Conservation (phyloP, 1,140 invertebrate species). For the Asbolus verrucosus region DNA sequence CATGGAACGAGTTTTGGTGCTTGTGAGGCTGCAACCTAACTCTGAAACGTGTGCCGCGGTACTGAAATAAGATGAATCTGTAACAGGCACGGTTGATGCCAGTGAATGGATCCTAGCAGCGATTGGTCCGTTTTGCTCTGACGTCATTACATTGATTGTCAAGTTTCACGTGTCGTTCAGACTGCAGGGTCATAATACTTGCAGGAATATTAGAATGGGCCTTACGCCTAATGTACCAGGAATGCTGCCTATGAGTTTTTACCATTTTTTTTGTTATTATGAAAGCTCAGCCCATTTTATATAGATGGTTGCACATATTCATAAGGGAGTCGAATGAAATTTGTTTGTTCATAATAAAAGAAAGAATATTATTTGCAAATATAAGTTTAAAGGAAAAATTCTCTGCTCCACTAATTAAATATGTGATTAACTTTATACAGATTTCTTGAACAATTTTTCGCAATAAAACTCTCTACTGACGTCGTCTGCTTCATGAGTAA, state of each 20-base stretch:
- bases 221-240: slow-evolving; percentile 20
- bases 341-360: too few relatives aligned
- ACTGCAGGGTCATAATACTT: slow-evolving; percentile 57
- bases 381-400: too few relatives aligned
- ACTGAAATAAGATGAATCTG: slow-evolving; percentile 65
- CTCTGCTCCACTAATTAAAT: too few relatives aligned
- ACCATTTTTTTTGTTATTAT: too few relatives aligned
- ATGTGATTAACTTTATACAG: too few relatives aligned
- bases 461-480: too few relatives aligned
- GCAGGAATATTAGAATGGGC: slow-evolving; percentile 51
- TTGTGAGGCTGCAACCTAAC: slow-evolving; percentile 47
- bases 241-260: not conserved
- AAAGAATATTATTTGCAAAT: too few relatives aligned
- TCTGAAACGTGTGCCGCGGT: slow-evolving; percentile 52
- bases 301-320: too few relatives aligned
- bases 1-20: slow-evolving; percentile 17
- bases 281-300: too few relatives aligned
- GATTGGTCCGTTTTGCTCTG: slow-evolving; percentile 63
- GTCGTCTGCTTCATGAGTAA: too few relatives aligned
- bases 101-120: slow-evolving; percentile 63
- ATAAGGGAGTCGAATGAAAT: too few relatives aligned
- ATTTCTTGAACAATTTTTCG: too few relatives aligned
- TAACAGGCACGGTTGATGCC: slow-evolving; percentile 58
- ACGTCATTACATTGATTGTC: slow-evolving; percentile 67
- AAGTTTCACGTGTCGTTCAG: slow-evolving; percentile 63